These are phyloP conservation scores for Serranus cabrilla DNA, from an alignment of 2,797 vertebrate species.

Conservation along the genomic window DNA sequence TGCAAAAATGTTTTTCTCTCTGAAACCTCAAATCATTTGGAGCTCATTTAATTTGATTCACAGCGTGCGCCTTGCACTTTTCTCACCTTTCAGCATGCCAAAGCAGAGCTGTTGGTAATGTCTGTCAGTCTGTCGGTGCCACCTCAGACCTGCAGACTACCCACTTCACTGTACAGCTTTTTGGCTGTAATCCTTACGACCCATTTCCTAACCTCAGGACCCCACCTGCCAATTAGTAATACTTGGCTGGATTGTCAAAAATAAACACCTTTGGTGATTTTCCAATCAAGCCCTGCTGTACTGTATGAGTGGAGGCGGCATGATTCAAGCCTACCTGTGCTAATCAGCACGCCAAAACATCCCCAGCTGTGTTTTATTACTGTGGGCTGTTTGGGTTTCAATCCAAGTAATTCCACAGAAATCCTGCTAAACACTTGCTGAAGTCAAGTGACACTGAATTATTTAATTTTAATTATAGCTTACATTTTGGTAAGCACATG, in stretches of 20 bases:
- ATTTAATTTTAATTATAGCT: constrained; percentile 1
- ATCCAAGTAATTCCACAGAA: constrained; percentile 10
- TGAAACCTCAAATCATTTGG: constrained; percentile 46
- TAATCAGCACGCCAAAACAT: constrained; percentile 29
- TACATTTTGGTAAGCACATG: not conserved
- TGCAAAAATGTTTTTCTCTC: constrained; percentile 35
- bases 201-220: constrained; percentile 35
- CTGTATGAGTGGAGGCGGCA: constrained; percentile 28
- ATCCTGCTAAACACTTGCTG: not conserved
- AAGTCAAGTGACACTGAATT: not conserved
- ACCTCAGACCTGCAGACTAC: constrained; percentile 39
- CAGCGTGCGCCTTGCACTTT: constrained; percentile 32
- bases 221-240: constrained; percentile 31
- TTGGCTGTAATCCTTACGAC: constrained; percentile 30
- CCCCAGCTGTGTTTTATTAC: constrained; percentile 36
- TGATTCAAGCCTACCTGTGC: constrained; percentile 32
- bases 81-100: constrained; percentile 45
- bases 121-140: constrained; percentile 47
- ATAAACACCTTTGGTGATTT: constrained; percentile 63
- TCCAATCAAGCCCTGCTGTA: constrained; percentile 37
- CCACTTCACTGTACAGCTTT: constrained; percentile 13
- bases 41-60: constrained; percentile 54
- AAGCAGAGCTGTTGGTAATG: constrained; percentile 34
- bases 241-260: constrained; percentile 45
- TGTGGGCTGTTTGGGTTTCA: constrained; percentile 13